phyloP scores from a whole-genome alignment of 2,888 invertebrate genomes.

The Drosophila macrospina region DNA sequence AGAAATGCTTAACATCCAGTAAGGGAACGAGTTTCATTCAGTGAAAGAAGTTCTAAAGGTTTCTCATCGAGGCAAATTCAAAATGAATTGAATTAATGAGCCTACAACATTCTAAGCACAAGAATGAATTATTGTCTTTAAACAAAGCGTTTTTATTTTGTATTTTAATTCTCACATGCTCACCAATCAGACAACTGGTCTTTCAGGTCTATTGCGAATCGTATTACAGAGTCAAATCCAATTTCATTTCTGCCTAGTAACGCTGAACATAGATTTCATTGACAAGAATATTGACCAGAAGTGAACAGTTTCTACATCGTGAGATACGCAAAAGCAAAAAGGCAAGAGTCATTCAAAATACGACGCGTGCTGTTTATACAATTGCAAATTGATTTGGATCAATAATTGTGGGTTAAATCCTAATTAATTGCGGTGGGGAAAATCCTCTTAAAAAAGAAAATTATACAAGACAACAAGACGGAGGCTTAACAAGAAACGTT shows the following conservation, averaged over 20 bases:
- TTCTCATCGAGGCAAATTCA: neutral
- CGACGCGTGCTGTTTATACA: slow-evolving; percentile 32
- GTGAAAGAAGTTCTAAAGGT: neutral
- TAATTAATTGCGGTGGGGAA: slow-evolving; percentile 17
- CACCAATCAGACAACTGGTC: slow-evolving; percentile 16
- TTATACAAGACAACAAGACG: slow-evolving; percentile 13
- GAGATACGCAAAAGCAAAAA: slow-evolving; percentile 6
- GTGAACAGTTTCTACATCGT: slow-evolving; percentile 8
- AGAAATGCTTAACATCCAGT: neutral
- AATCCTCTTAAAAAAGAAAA: neutral
- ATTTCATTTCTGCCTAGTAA: slow-evolving; percentile 14
- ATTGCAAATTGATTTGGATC: slow-evolving; percentile 42
- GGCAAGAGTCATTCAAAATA: slow-evolving; percentile 9
- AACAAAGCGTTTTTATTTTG: slow-evolving; percentile 1
- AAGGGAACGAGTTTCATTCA: slow-evolving; percentile 6
- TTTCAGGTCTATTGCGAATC: slow-evolving; percentile 11
- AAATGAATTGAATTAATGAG: slow-evolving; percentile 5
- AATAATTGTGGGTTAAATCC: slow-evolving; percentile 22
- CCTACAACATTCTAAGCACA: neutral
- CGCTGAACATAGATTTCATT: slow-evolving; percentile 9
- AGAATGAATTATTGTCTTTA: neutral
- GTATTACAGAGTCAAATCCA: neutral
- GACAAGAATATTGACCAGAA: too few relatives aligned
- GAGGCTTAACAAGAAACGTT: slow-evolving; percentile 13
- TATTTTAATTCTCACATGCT: neutral